phyloP scores from a whole-genome alignment of 2,113 vertebrate genomes.

The Eidolon helvum region DNA sequence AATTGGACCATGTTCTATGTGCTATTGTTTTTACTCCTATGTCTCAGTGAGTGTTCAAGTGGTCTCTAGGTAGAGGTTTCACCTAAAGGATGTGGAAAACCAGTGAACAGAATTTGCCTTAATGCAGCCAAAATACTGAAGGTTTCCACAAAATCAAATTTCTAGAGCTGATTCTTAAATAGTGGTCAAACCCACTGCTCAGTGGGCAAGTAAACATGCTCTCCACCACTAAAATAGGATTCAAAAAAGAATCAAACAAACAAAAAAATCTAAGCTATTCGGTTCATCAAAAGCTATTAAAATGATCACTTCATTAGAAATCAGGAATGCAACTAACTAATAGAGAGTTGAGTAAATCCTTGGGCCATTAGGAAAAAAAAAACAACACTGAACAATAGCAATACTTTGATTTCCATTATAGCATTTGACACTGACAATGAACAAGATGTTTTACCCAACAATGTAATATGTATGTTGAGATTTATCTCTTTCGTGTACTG shows the following conservation, averaged over 20 bases:
- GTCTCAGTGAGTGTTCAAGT: background rate
- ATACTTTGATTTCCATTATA: background rate
- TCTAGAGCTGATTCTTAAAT: background rate
- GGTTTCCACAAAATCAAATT: background rate
- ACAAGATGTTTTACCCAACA: background rate
- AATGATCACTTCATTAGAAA: background rate
- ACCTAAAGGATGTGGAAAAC: background rate
- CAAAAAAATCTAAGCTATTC: background rate
- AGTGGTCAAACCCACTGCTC: background rate
- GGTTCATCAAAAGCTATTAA: background rate
- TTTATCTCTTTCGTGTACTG: background rate
- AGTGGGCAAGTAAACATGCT: background rate
- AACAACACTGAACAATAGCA: no score
- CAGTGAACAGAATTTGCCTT: background rate
- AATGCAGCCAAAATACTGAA: background rate
- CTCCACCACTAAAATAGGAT: background rate
- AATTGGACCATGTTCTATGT: background rate
- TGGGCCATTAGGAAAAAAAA: background rate
- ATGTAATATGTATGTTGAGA: background rate
- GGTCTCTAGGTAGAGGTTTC: background rate
- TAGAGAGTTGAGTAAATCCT: background rate
- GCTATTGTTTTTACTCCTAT: background rate
- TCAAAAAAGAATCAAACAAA: background rate
- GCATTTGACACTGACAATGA: background rate
- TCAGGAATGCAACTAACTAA: background rate